phyloP scores from a whole-genome alignment of 2,888 invertebrate genomes.

The Carabus problematicus region DNA sequence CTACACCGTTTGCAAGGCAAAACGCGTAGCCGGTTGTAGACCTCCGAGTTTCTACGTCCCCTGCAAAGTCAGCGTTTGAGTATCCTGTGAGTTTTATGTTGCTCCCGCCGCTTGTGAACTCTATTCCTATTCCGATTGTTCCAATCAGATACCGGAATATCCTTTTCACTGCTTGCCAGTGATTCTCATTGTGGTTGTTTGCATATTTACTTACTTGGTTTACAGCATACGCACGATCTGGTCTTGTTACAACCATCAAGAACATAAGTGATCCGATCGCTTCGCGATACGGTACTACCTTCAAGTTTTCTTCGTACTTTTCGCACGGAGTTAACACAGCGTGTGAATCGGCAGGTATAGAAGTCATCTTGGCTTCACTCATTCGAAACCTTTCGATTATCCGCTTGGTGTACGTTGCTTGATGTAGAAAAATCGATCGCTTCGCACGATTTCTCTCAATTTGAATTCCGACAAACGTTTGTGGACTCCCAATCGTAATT shows the following conservation, averaged over 20 bases:
- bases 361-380: conserved; percentile 18
- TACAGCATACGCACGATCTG: conserved; percentile 27
- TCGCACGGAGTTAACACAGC: neutral
- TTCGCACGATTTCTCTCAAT: conserved; percentile 31
- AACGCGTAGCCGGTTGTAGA: conserved; percentile 46
- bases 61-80: conserved; percentile 29
- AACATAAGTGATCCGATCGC: conserved; percentile 25
- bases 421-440: conserved; percentile 12
- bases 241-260: conserved; percentile 21
- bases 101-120: conserved; percentile 36
- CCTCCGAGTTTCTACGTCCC: conserved; percentile 22
- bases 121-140: conserved; percentile 39
- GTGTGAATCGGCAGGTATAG: conserved; percentile 35
- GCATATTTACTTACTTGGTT: conserved; percentile 23
- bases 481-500: conserved; percentile 31
- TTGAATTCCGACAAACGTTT: conserved; percentile 45
- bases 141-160: conserved; percentile 47
- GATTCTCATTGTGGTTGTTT: conserved; percentile 3
- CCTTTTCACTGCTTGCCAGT: conserved; percentile 36
- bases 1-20: conserved; percentile 44
- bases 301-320: neutral
- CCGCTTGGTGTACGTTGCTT: conserved; percentile 13
- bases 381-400: conserved; percentile 25
- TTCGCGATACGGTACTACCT: conserved; percentile 11
- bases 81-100: conserved; percentile 26